Evolutionary conservation across 2,797 vertebrate species (phyloP).

Genomic region (Muscicapa striata): DNA sequence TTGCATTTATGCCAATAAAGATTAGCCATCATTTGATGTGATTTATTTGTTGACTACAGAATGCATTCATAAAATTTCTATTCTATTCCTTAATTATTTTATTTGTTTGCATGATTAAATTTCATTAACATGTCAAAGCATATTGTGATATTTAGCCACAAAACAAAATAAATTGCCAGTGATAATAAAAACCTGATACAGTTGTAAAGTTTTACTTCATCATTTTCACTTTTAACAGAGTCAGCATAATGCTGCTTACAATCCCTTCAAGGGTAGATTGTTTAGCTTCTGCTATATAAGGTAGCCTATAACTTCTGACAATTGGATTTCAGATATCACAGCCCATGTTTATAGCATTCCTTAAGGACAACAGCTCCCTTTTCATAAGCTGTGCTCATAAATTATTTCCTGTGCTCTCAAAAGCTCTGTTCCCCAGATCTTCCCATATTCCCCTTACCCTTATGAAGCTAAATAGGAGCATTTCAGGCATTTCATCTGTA

Average conservation of each 20-base stretch:
- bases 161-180: background rate
- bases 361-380: background rate
- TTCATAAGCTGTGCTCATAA: background rate
- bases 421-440: background rate
- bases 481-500: background rate
- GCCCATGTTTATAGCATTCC: background rate
- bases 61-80: background rate
- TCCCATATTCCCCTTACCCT: background rate
- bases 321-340: background rate
- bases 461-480: background rate
- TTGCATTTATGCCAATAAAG: background rate
- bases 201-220: conserved; percentile 1
- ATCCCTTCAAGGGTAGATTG: background rate
- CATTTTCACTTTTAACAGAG: background rate
- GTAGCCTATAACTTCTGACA: conserved; percentile 11
- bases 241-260: background rate
- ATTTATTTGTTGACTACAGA: background rate
- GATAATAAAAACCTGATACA: background rate
- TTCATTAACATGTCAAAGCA: background rate
- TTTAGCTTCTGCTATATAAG: background rate
- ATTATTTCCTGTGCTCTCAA: background rate
- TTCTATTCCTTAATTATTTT: conserved; percentile 18
- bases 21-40: background rate
- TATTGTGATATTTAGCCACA: background rate
- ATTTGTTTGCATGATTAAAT: background rate